These are phyloP conservation scores for Gortyna flavago DNA, from an alignment of 2,888 invertebrate species.

Conservation along the genomic window DNA sequence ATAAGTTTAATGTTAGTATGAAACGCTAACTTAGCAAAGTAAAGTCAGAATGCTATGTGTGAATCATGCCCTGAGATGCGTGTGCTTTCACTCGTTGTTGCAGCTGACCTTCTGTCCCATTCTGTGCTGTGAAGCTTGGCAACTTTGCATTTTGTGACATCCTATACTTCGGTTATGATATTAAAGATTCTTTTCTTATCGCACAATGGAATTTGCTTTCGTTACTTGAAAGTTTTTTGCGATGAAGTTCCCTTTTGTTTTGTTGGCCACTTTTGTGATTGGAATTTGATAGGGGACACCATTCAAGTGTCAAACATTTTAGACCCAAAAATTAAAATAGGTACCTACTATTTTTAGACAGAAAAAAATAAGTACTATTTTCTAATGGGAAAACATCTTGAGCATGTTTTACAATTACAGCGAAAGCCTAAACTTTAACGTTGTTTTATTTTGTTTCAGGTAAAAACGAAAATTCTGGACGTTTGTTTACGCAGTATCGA, in stretches of 20 bases:
- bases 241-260: not conserved
- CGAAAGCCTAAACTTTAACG: not conserved
- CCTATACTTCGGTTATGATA: conserved; percentile 16
- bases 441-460: conserved; percentile 54
- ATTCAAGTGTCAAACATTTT: no score
- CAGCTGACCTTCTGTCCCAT: not conserved
- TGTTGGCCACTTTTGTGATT: conserved; percentile 1
- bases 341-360: no score
- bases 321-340: no score
- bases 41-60: not conserved
- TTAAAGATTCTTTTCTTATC: conserved; percentile 33
- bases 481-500: not conserved
- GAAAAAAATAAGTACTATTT: no score
- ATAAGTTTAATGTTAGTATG: not conserved
- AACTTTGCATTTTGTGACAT: conserved; percentile 17
- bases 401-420: no score
- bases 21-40: no score
- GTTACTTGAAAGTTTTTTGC: conserved; percentile 15
- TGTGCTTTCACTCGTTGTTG: not conserved
- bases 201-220: conserved; percentile 22
- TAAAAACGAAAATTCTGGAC: conserved; percentile 26
- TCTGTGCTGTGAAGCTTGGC: not conserved
- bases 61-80: not conserved
- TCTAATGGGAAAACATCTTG: no score
- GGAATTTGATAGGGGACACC: not conserved